These are phyloP conservation scores for Eulemur macaco DNA, from an alignment of 2,113 vertebrate genomes.

Conservation along the genomic window DNA sequence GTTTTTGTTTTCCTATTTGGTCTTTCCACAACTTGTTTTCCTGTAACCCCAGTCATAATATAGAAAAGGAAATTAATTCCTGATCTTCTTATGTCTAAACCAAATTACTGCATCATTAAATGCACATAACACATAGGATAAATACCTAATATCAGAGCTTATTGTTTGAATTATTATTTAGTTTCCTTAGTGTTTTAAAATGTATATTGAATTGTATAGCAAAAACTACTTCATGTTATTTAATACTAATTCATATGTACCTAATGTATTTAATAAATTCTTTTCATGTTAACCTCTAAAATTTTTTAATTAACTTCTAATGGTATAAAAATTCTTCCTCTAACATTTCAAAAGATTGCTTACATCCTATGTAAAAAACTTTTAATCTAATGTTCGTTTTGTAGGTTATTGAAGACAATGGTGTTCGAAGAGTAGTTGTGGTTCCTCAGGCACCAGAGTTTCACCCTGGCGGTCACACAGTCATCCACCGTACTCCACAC, in stretches of 20 bases:
- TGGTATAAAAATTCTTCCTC: neutral
- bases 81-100: neutral
- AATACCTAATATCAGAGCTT: neutral
- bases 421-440: conserved; percentile 97
- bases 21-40: neutral
- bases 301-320: conserved; percentile 27
- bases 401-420: conserved; percentile 98
- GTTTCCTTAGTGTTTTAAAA: neutral
- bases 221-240: conserved; percentile 37
- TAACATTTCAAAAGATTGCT: neutral
- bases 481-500: conserved; percentile 93
- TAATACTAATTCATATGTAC: neutral
- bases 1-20: neutral
- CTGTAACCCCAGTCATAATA: neutral
- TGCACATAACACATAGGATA: neutral
- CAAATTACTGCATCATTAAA: conserved; percentile 19
- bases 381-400: conserved; percentile 51
- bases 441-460: conserved; percentile 97
- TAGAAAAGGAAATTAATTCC: conserved; percentile 24
- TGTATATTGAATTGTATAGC: neutral
- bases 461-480: conserved; percentile 94
- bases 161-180: neutral
- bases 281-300: neutral
- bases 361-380: neutral
- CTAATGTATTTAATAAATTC: conserved; percentile 31